Evolutionary conservation across 53 echinoderm and acorn worm species (phyloP).

Genomic region (Paracentrotus lividus): DNA sequence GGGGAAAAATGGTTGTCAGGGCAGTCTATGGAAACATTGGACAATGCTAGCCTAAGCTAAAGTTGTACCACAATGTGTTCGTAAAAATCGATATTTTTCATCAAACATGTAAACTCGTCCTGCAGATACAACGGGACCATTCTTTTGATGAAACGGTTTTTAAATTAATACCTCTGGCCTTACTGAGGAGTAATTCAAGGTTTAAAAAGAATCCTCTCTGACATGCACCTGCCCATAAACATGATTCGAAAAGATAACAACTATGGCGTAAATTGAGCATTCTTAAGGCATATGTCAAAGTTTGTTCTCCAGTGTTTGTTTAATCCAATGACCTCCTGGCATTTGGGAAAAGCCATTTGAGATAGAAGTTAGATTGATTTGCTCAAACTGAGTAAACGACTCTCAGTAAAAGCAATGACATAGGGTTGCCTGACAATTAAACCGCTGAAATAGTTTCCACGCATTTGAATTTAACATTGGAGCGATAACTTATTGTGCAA

Average conservation of each 20-base stretch:
- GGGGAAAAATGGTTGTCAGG: too few relatives aligned
- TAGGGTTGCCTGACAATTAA: too few relatives aligned
- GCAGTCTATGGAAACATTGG: too few relatives aligned
- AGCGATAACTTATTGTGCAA: too few relatives aligned
- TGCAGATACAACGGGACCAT: too few relatives aligned
- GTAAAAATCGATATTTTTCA: too few relatives aligned
- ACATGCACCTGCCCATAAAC: background rate
- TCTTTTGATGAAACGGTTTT: background rate
- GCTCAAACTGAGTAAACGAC: background rate
- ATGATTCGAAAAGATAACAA: background rate
- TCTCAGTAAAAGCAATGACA: too few relatives aligned
- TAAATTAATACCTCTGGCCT: background rate
- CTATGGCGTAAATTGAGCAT: background rate
- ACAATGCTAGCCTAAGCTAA: too few relatives aligned
- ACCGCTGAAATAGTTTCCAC: too few relatives aligned
- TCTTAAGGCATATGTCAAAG: background rate
- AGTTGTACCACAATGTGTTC: too few relatives aligned
- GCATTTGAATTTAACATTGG: too few relatives aligned
- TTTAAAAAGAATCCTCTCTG: background rate
- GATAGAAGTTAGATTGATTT: background rate
- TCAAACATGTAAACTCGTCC: too few relatives aligned
- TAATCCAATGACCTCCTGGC: background rate
- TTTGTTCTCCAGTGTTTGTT: background rate
- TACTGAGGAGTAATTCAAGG: background rate
- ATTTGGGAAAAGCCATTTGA: background rate